phyloP scores from a whole-genome alignment of 1,140 invertebrate species.

The Ceratoteleas bidentatus region DNA sequence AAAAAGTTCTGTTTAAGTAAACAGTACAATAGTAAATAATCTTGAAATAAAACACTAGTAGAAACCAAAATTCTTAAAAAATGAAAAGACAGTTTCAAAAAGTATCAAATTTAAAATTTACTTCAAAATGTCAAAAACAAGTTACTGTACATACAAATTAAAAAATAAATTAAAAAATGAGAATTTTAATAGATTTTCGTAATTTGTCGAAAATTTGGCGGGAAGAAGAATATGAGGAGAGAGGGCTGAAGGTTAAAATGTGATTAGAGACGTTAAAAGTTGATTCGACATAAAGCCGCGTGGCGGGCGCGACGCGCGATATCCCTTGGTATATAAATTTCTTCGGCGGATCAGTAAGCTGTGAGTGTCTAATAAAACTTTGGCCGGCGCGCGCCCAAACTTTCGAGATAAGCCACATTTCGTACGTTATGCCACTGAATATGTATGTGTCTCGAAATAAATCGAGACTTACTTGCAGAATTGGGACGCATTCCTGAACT shows the following conservation, averaged over 20 bases:
- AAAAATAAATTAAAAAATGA: no score
- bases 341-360: constrained; percentile 49
- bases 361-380: constrained; percentile 64
- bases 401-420: constrained; percentile 62
- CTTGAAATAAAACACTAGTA: no score
- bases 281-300: constrained; percentile 15
- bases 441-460: constrained; percentile 63
- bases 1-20: no score
- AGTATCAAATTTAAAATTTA: no score
- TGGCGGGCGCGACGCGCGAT: constrained; percentile 9
- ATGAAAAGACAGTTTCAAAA: no score
- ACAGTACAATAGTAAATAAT: no score
- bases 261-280: constrained; percentile 29
- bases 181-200: no score
- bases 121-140: no score
- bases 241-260: constrained; percentile 9
- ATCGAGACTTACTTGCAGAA: constrained; percentile 60
- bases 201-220: no score
- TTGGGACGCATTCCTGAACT: constrained; percentile 52
- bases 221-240: no score
- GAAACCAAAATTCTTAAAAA: no score
- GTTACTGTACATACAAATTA: no score
- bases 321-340: constrained; percentile 52
- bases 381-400: constrained; percentile 25
- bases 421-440: constrained; percentile 53